phyloP scores from a whole-genome alignment of 37 sponge, comb jelly and placozoan species.

The Spongilla lacustris region DNA sequence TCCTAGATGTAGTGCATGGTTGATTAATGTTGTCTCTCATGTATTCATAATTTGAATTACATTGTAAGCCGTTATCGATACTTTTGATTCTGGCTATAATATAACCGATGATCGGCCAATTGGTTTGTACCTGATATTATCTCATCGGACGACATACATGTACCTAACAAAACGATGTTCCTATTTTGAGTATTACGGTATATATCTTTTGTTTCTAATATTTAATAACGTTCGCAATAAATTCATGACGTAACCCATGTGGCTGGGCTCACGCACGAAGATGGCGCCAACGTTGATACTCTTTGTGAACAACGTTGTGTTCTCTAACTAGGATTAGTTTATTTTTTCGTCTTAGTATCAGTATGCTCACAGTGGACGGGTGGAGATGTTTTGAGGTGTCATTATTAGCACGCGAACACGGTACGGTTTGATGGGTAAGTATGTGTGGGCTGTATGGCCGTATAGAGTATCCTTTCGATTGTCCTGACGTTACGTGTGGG shows the following conservation, averaged over 20 bases:
- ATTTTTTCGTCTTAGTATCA: not conserved
- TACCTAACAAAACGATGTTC: too few relatives aligned
- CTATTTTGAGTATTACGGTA: not conserved
- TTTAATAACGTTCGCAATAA: not conserved
- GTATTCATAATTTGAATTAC: too few relatives aligned
- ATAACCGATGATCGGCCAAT: too few relatives aligned
- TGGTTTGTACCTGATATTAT: too few relatives aligned
- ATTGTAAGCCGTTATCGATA: too few relatives aligned
- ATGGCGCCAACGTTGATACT: not conserved
- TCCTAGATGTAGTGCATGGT: too few relatives aligned
- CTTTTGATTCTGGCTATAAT: too few relatives aligned
- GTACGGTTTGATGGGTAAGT: not conserved
- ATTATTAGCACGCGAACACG: not conserved
- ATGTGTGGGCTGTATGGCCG: too few relatives aligned
- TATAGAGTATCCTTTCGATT: too few relatives aligned
- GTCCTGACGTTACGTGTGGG: too few relatives aligned
- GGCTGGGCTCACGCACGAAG: not conserved
- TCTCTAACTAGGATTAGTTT: not conserved
- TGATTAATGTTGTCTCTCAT: too few relatives aligned
- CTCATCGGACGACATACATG: too few relatives aligned
- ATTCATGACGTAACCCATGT: slow-evolving; percentile 1
- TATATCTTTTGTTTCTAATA: not conserved
- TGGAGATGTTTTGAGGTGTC: not conserved
- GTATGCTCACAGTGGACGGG: not conserved
- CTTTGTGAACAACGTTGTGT: not conserved